Base-by-base conservation (phyloP, 1,140 invertebrate species). In the Agrypnia vestita region DNA sequence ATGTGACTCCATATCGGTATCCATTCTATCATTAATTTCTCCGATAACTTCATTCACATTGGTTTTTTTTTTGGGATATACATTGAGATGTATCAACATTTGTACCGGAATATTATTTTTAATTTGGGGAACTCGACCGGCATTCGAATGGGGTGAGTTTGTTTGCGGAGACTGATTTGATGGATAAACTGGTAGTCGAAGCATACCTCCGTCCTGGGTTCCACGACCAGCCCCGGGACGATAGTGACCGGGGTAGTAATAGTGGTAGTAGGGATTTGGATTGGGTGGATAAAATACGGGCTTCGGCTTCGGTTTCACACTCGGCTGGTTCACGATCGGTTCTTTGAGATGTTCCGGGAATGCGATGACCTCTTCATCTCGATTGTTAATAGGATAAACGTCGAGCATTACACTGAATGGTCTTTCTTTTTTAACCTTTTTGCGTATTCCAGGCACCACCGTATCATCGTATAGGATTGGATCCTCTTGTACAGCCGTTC, bases 401-500 rank as follows among this genome's bases (percentile, higher is more conserved):
- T 83, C 82, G 12, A 83, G 47, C 80, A 81, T 79, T 3, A 83
- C 82, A 43, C 82, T 83, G 35, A 83, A 75, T 17, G 82, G 82
- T 49, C 71, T 79, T 10, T 81, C 61, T 51, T 83, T 83, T 51
- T 71, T 71, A 51, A 25, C 11, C 4, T 47, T 10, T 21, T 21
- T 71, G 43, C 35, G n/a, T 43, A 44, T 46, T 43, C 62, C 62
- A 9, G 19, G 3, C 25, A 15, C 35, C 12, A 67, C 13, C 9
- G 17, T 15, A 17, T 12, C 19, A 8, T 55, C 55, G 15, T 59
- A 17, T 10, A 17, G 8, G 17, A 21, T 21, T 59, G 15, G n/a
- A 10, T 44, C 62, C n/a, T 67, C 43, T 44, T 67, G n/a, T 15
- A 15, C 53, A 7, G 17, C 25, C 7, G n/a, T 15, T 13, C 53